Percentiles rank a stretch among this genome's conserved stretches.
phyloP scores from a whole-genome alignment of 2,113 vertebrate genomes.

The Calyptomena viridis region DNA sequence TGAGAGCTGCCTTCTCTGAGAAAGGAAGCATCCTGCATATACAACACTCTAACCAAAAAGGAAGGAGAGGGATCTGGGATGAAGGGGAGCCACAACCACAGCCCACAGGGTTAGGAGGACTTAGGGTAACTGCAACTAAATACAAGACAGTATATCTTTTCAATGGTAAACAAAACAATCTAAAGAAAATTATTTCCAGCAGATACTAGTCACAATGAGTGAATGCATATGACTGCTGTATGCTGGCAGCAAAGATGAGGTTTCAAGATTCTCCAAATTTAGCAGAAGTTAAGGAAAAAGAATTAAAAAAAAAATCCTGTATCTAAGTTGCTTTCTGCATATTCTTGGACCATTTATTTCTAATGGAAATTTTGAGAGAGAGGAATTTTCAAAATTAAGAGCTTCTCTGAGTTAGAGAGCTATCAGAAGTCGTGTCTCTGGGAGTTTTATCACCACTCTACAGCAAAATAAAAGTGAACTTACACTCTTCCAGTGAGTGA shows the following conservation, averaged over 20 bases:
- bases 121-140: not conserved
- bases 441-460: not conserved
- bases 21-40: not conserved
- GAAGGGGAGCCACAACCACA: not conserved
- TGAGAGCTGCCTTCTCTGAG: not conserved
- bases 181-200: not conserved
- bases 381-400: not conserved
- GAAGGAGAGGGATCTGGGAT: not conserved
- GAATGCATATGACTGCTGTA: not conserved
- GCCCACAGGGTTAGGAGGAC: rapidly evolving
- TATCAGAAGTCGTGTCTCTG: not conserved
- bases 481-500: not conserved
- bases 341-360: not conserved
- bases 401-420: not conserved
- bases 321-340: not conserved
- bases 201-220: not conserved
- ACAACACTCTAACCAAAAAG: not conserved
- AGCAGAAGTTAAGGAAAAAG: not conserved
- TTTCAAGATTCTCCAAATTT: not conserved
- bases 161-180: not conserved
- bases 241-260: not conserved
- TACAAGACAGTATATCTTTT: not conserved
- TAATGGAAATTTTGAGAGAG: not conserved
- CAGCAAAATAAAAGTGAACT: not conserved
- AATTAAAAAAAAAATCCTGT: not conserved